Conservation (phyloP, 2,113 vertebrate species). For the Deroptyus accipitrinus region DNA sequence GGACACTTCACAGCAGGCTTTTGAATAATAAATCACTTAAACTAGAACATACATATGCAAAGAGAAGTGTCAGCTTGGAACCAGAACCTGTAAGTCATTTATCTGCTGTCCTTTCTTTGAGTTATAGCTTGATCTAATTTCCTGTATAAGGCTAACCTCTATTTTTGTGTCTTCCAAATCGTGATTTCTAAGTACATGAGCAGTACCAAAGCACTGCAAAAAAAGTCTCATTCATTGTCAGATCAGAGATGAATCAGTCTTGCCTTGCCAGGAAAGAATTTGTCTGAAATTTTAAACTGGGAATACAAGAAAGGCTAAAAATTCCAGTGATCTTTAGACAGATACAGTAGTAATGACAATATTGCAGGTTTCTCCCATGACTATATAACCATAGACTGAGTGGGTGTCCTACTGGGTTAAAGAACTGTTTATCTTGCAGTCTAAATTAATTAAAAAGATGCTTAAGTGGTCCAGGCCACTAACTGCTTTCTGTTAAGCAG, state of each 20-base stretch:
- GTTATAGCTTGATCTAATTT: not conserved
- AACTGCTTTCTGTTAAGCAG: not conserved
- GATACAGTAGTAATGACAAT: not conserved
- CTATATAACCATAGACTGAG: not conserved
- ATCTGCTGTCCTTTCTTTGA: not conserved
- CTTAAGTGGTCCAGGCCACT: not conserved
- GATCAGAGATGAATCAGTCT: not conserved
- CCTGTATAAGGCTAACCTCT: not conserved
- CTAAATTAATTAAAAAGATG: not conserved
- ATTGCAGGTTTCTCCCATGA: not conserved
- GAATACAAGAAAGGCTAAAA: not conserved
- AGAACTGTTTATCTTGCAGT: not conserved
- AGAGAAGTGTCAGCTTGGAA: not conserved
- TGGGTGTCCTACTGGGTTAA: not conserved
- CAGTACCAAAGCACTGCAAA: not conserved
- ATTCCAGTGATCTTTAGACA: not conserved
- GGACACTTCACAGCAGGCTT: not conserved
- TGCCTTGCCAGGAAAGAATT: not conserved
- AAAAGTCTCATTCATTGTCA: not conserved
- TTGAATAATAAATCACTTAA: not conserved
- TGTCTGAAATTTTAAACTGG: not conserved
- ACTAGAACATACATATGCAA: not conserved
- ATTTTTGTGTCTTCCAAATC: not conserved
- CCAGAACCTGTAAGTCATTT: not conserved
- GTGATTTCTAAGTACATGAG: not conserved